Evolutionary conservation across 2,113 vertebrate species (phyloP).

Genomic region (Actenoides hombroni): DNA sequence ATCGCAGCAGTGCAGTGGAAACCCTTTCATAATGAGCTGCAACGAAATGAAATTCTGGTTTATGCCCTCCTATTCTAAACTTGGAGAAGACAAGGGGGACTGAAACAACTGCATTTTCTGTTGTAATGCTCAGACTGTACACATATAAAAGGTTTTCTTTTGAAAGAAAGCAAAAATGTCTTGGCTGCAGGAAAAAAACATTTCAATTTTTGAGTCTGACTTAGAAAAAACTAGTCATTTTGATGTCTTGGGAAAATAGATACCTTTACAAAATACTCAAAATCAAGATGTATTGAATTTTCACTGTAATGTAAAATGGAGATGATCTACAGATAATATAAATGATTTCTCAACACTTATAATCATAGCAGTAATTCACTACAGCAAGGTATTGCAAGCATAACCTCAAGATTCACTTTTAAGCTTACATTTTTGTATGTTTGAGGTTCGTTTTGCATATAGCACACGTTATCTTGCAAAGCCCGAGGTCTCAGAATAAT

Average conservation of each 20-base stretch:
- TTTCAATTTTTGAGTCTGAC: background rate
- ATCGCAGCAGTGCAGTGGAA: background rate
- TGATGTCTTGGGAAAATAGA: constrained; percentile 16
- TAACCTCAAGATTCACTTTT: background rate
- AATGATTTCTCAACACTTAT: background rate
- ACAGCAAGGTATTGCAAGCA: background rate
- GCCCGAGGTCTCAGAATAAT: background rate
- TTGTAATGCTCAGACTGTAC: background rate
- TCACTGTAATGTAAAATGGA: constrained; percentile 4
- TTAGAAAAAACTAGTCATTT: background rate
- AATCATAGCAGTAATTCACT: constrained; percentile 9
- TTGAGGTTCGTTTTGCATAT: background rate
- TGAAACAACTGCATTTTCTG: constrained; percentile 5
- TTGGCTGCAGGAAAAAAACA: background rate
- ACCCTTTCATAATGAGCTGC: constrained; percentile 10
- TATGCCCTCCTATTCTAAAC: constrained; percentile 13
- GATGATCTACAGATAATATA: constrained; percentile 37
- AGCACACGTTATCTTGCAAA: background rate
- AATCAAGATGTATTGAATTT: constrained; percentile 7
- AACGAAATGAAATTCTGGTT: constrained; percentile 46
- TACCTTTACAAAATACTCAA: background rate
- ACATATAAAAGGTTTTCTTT: constrained; percentile 21
- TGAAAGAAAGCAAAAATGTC: background rate
- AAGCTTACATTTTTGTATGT: background rate
- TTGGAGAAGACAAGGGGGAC: constrained; percentile 20